Percentiles rank a stretch among this genome's conserved stretches.
These are phyloP conservation scores for Glossophaga mutica DNA, from an alignment of 2,797 vertebrate species.

Conservation along the genomic window DNA sequence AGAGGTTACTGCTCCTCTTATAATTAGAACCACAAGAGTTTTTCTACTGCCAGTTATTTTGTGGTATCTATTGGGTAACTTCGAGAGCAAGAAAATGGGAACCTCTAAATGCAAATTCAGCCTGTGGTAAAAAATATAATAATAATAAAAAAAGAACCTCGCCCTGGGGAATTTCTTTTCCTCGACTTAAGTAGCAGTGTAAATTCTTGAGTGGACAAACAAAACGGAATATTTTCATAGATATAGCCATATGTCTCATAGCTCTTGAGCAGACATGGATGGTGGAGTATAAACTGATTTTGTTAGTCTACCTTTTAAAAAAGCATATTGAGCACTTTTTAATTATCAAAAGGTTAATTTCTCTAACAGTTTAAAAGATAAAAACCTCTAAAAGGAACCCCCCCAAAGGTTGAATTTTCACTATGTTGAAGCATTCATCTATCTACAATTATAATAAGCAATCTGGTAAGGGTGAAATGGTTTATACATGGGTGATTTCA, in stretches of 20 bases:
- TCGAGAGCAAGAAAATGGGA: slow-evolving; percentile 58
- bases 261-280: not conserved
- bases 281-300: not conserved
- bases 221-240: not conserved
- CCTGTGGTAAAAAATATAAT: slow-evolving; percentile 1
- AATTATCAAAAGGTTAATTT: not conserved
- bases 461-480: not conserved
- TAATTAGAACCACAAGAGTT: not conserved
- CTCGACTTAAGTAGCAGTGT: not conserved
- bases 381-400: not conserved
- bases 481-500: not conserved
- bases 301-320: not conserved
- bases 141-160: not conserved
- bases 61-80: slow-evolving; percentile 65
- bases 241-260: not conserved
- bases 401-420: not conserved
- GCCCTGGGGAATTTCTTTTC: not conserved
- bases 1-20: not conserved
- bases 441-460: not conserved
- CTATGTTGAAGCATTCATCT: not conserved
- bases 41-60: slow-evolving; percentile 39
- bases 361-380: not conserved
- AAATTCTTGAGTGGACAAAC: not conserved
- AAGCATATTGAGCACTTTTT: not conserved
- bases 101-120: slow-evolving; percentile 54